Percentiles rank a stretch among this genome's conserved stretches.
Evolutionary conservation across 2,113 vertebrate genomes (phyloP).

Genomic region (Equus quagga): DNA sequence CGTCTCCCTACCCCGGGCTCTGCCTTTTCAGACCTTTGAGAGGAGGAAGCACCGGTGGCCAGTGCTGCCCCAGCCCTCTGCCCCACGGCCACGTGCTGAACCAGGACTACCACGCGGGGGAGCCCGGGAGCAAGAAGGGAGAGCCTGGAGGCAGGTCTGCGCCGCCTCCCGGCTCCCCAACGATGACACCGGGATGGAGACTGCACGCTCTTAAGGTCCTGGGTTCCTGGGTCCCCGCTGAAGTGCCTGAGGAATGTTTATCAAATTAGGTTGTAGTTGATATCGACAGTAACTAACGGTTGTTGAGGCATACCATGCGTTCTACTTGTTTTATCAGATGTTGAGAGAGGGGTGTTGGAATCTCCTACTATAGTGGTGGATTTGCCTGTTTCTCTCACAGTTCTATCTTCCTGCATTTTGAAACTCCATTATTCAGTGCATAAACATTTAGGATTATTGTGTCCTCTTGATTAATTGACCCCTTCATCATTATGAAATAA

Average conservation of each 20-base stretch:
- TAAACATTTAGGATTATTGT: neutral
- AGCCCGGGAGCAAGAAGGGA: constrained; percentile 45
- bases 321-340: neutral
- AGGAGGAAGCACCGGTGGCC: neutral
- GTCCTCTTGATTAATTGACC: neutral
- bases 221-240: neutral
- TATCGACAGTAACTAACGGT: neutral
- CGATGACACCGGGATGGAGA: neutral
- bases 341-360: neutral
- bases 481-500: neutral
- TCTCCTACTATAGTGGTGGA: neutral
- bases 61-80: neutral
- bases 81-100: neutral
- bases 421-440: neutral
- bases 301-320: neutral
- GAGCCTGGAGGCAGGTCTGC: too few relatives aligned
- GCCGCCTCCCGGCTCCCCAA: too few relatives aligned
- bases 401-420: neutral
- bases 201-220: neutral
- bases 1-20: neutral
- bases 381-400: neutral
- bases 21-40: neutral
- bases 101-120: constrained; percentile 72
- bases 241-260: neutral
- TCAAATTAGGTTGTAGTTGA: neutral